Conservation (phyloP, 2,888 invertebrate species). For the Nasonovia ribisnigri region DNA sequence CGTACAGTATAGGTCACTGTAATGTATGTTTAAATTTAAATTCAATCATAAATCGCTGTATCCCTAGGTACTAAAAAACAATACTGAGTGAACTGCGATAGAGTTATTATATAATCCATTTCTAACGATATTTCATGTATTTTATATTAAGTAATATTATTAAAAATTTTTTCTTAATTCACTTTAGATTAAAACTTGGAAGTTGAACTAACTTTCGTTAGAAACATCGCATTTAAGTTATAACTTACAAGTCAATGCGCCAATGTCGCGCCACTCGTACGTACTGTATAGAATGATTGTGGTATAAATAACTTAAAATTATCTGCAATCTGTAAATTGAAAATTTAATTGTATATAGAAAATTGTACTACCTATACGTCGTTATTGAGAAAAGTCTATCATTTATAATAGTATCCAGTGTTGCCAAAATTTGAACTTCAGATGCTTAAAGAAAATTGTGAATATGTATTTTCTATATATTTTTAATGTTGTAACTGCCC, state of each 20-base stretch:
- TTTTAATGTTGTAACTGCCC: too few relatives aligned
- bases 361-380: too few relatives aligned
- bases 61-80: not conserved
- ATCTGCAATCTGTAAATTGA: not conserved
- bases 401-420: not conserved
- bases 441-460: not conserved
- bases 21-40: not conserved
- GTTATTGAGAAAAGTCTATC: not conserved
- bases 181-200: not conserved
- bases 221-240: not conserved
- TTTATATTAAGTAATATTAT: not conserved
- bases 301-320: not conserved
- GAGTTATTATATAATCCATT: not conserved
- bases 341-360: not conserved
- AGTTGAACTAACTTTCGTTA: not conserved
- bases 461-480: not conserved
- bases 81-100: not conserved
- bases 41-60: not conserved
- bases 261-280: not conserved
- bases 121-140: not conserved
- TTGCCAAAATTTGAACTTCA: not conserved
- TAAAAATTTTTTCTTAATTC: not conserved
- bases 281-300: not conserved
- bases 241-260: not conserved
- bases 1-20: not conserved